Base-by-base conservation (phyloP, 1,140 invertebrate genomes). In the Eumaeus atala region DNA sequence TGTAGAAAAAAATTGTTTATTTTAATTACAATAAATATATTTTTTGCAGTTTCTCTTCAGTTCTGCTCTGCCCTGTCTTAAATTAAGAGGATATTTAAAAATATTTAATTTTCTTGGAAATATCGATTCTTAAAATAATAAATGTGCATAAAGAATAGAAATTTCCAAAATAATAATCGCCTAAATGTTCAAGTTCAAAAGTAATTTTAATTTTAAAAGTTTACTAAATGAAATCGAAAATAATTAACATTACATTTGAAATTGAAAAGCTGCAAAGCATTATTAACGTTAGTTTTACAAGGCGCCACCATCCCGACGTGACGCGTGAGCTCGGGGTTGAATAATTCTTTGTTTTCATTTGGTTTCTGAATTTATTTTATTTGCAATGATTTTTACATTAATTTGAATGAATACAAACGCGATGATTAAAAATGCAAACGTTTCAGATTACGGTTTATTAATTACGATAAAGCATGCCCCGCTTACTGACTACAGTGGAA, bases 201-300 rank as follows among this genome's bases (percentile, higher is more conserved):
- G 40, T 44, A 44, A 44, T 44, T 44, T 40, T 40, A 40, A 12
- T 44, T 40, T 40, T 40, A 1, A 40, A 40, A 40, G 16, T 14
- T 44, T 3, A 44, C 17, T 14, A 44, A 9, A 44, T 16, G 17
- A 44, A 17, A 44, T 16, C 40, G 17, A 16, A 44, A 44, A 44
- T 44, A 40, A 14, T 35, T 7, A 37, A 9, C 11, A 9, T 17
- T 44, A 44, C n/a, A 18, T 14, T 44, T 44, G 17, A 44, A 17
- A 3, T 44, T 16, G 1, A 9, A 40, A 44, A 40, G 38, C 38
- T 14, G 40, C 10, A 6, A 12, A 16, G 40, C 40, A 16, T 44
- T 16, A 44, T 16, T 44, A 16, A 44, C 8, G 12, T 16, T 44
- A 44, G 40, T 44, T 44, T 14, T 44, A 16, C 17, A 44, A 8